phyloP scores from a whole-genome alignment of 2,797 vertebrate species.

The Siniperca undulata region DNA sequence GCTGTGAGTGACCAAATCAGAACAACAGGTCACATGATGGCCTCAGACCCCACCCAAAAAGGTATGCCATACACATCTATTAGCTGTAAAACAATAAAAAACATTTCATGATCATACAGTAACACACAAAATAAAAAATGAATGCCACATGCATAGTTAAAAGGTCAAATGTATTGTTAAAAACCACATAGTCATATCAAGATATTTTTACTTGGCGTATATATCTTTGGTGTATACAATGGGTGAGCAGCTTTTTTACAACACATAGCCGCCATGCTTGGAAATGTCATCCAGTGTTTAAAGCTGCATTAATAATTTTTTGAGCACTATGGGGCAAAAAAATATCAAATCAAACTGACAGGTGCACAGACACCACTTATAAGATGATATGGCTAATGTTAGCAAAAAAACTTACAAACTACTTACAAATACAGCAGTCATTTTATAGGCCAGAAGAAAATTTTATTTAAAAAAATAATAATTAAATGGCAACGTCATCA shows the following conservation, averaged over 20 bases:
- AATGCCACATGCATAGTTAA: neutral
- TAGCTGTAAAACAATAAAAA: neutral
- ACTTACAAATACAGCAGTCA: neutral
- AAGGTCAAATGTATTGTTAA: neutral
- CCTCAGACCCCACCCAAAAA: neutral
- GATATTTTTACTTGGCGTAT: neutral
- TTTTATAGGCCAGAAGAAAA: neutral
- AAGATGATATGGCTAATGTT: neutral
- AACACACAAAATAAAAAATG: neutral
- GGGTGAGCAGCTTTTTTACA: neutral
- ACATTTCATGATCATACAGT: neutral
- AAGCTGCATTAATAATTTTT: neutral
- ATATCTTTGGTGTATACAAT: neutral
- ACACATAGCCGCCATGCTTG: neutral
- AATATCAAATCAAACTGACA: neutral
- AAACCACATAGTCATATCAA: neutral
- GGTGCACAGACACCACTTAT: neutral
- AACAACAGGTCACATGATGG: neutral
- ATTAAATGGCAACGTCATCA: neutral
- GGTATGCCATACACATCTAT: neutral
- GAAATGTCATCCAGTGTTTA: neutral
- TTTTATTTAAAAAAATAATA: neutral
- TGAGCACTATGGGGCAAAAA: neutral
- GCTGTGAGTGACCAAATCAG: constrained; percentile 4
- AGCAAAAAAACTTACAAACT: neutral